A percentile compares a stretch with the other conserved stretches of the same genome.
Evolutionary conservation across 2,888 invertebrate genomes (phyloP).

Genomic region (Perdita meconis): DNA sequence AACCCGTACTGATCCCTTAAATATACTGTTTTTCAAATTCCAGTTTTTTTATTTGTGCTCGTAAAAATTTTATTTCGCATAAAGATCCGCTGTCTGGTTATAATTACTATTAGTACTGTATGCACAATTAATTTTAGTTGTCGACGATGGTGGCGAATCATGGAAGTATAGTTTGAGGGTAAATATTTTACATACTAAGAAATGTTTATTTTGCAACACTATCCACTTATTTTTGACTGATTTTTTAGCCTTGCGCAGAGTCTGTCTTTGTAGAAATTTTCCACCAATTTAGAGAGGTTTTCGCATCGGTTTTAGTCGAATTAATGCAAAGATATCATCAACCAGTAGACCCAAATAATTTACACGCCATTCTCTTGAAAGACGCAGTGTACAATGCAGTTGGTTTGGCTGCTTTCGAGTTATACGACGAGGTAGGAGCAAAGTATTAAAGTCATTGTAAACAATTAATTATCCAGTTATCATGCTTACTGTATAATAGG

Average conservation of each 20-base stretch:
- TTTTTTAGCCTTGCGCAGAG: conserved; percentile 92
- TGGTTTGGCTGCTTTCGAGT: conserved; percentile 93
- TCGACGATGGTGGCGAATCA: conserved; percentile 95
- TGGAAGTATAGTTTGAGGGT: conserved; percentile 97
- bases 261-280: conserved; percentile 93
- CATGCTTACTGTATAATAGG: conserved; percentile 82
- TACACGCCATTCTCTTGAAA: conserved; percentile 92
- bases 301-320: conserved; percentile 91
- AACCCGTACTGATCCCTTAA: too few relatives aligned
- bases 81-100: too few relatives aligned
- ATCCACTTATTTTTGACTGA: conserved; percentile 33
- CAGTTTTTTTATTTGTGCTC: too few relatives aligned
- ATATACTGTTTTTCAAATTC: too few relatives aligned
- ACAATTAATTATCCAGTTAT: conserved; percentile 34
- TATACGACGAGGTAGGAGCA: conserved; percentile 91
- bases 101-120: background rate
- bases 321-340: conserved; percentile 89
- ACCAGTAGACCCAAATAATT: conserved; percentile 89
- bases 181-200: conserved; percentile 77
- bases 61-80: too few relatives aligned
- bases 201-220: conserved; percentile 20
- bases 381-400: conserved; percentile 98
- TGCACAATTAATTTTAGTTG: conserved; percentile 78
- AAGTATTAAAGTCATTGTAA: conserved; percentile 29
- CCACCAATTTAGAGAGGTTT: conserved; percentile 90